Percentiles rank a stretch among this genome's conserved stretches.
These are phyloP conservation scores for Xiphophorus couchianus DNA, from an alignment of 2,113 vertebrate genomes.

Conservation along the genomic window DNA sequence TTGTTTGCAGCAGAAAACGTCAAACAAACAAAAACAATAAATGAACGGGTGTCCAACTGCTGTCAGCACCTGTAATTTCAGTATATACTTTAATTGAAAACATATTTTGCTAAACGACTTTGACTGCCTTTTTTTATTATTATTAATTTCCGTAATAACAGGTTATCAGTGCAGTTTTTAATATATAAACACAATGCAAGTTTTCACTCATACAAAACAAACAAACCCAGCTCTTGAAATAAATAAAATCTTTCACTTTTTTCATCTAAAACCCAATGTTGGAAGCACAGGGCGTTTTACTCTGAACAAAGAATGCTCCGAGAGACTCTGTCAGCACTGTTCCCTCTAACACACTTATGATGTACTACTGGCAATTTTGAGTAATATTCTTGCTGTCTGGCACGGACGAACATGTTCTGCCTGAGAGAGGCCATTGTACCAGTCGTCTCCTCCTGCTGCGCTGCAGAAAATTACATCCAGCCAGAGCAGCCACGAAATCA, in stretches of 20 bases:
- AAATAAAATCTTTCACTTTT: neutral
- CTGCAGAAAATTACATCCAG: slow-evolving; percentile 58
- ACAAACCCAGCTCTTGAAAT: neutral
- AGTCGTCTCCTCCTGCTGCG: slow-evolving; percentile 50
- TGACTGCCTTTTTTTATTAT: neutral
- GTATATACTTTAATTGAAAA: slow-evolving; percentile 3
- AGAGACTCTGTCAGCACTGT: slow-evolving; percentile 31
- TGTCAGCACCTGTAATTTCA: neutral
- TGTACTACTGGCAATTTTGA: slow-evolving; percentile 49
- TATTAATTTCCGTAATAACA: slow-evolving; percentile 15
- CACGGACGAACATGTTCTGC: slow-evolving; percentile 48
- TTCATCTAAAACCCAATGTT: neutral
- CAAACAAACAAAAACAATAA: neutral
- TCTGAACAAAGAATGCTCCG: slow-evolving; percentile 19
- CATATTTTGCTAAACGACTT: slow-evolving; percentile 3
- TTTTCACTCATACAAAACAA: neutral
- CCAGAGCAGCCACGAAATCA: slow-evolving; percentile 35
- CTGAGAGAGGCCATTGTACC: slow-evolving; percentile 45
- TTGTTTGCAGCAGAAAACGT: neutral
- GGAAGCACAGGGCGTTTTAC: slow-evolving; percentile 14
- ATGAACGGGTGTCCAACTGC: neutral
- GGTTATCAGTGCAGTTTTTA: slow-evolving; percentile 7
- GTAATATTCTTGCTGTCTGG: slow-evolving; percentile 43
- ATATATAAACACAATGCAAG: neutral
- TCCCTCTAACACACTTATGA: slow-evolving; percentile 42